Conservation (phyloP, 2,113 vertebrate genomes). For the Nothocercus nigrocapillus region DNA sequence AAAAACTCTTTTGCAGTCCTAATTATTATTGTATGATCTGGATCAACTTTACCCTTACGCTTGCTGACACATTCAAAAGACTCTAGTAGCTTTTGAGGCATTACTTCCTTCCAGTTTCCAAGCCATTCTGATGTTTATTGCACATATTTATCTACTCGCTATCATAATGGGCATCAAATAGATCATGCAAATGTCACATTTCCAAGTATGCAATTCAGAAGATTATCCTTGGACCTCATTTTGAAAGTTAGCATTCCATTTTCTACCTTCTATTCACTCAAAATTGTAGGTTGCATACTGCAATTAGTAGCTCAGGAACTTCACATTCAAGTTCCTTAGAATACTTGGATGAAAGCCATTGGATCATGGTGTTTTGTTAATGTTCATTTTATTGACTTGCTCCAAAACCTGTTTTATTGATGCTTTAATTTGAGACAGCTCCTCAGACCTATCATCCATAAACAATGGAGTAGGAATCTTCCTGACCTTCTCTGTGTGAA, state of each 20-base stretch:
- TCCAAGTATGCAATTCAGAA: not conserved
- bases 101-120: not conserved
- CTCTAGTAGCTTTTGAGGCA: not conserved
- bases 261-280: not conserved
- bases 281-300: not conserved
- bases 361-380: not conserved
- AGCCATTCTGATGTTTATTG: not conserved
- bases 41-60: not conserved
- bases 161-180: not conserved
- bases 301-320: not conserved
- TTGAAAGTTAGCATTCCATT: not conserved
- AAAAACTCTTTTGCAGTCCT: not conserved
- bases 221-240: not conserved
- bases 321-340: not conserved
- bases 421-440: not conserved
- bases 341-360: not conserved
- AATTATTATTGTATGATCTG: not conserved
- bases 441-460: not conserved
- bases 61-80: not conserved
- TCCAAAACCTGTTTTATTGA: not conserved
- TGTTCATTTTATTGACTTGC: constrained; percentile 11
- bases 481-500: not conserved
- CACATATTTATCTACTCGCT: not conserved
- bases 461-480: not conserved
- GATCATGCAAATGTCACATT: not conserved